Evolutionary conservation across 2,888 invertebrate genomes (phyloP).

Genomic region (Phania funesta): DNA sequence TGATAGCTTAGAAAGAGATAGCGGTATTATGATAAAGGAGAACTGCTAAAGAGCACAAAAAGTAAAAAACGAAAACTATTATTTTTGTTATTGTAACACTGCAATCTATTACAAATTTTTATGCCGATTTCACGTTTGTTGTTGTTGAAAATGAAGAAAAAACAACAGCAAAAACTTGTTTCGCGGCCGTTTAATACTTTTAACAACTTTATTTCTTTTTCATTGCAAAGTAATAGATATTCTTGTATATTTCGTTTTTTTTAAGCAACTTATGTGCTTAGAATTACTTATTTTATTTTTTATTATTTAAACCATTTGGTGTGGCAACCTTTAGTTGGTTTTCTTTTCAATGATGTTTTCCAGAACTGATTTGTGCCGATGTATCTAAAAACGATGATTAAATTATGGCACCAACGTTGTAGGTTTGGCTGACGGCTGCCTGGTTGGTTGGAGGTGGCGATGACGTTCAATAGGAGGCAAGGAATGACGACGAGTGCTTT

Average conservation of each 20-base stretch:
- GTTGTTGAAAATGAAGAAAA: constrained; percentile 57
- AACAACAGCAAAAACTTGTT: constrained; percentile 69
- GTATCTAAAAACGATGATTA: constrained; percentile 56
- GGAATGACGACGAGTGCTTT: constrained; percentile 62
- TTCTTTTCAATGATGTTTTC: constrained; percentile 27
- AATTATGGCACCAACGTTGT: constrained; percentile 50
- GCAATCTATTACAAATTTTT: constrained; percentile 71
- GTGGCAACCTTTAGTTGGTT: constrained; percentile 19
- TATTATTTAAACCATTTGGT: constrained; percentile 12
- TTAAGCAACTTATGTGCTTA: background rate
- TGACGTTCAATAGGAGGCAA: constrained; percentile 63
- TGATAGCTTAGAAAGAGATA: constrained; percentile 69
- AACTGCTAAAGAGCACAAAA: constrained; percentile 54
- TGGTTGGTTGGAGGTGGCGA: constrained; percentile 59
- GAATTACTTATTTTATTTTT: background rate
- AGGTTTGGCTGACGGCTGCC: constrained; percentile 39
- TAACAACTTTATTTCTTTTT: constrained; percentile 33
- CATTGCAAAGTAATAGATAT: constrained; percentile 33
- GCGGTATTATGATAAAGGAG: constrained; percentile 22
- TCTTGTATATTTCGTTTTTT: background rate
- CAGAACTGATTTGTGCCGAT: constrained; percentile 54
- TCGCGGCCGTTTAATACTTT: constrained; percentile 62
- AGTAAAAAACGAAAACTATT: constrained; percentile 34
- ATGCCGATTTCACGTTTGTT: constrained; percentile 67
- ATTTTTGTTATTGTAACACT: constrained; percentile 53